Evolutionary conservation across 2,113 vertebrate species (phyloP), one percentile per base, ranked within the genome.

Genomic region (Pelodiscus sinensis): DNA sequence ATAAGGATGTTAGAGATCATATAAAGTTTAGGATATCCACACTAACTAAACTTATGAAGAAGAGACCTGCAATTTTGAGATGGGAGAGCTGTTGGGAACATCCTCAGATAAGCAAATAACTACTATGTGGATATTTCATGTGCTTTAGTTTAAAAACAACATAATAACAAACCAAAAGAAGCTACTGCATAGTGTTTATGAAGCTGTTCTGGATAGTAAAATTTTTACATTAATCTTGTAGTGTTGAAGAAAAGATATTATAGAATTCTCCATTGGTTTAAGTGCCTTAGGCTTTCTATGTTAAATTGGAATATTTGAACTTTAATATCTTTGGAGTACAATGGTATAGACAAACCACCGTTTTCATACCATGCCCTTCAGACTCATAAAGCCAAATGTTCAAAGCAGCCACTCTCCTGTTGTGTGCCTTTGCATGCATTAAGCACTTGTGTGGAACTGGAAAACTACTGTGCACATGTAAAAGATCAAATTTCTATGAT

Each of bases 281-380:
- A 13, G 13, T 93, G 50, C 31, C 56, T 27, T 65, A 24, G 16
- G 84, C 13, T n/a, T 94, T 58, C 52, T 55, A 12, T n/a, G 3
- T 31, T 73, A 85, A 85, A 51, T 2, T 82, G 13, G 19, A 65
- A 27, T 24, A 9, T 25, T 68, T 92, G 73, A 93, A 91, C 8
- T 38, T 85, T 35, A 65, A 3, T 83, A 81, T 85, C 71, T 84
- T 56, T 51, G 58, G 65, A 81, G 25, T 55, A 80, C 58, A 96
- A 71, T 92, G 81, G 65, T 13, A 11, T 16, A n/a, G n/a, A 79
- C 68, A 52, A 81, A 55, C 11, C 0, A 0, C 27, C 60, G 14
- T 65, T 87, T 87, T 62, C 90, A 71, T 84, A 96, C 86, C 82
- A 52, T 31, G 89, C 82, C 4, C 15, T 85, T 81, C 54, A 60